Base-by-base conservation (phyloP, 2,113 vertebrate genomes). In the Dicaeum eximium region DNA sequence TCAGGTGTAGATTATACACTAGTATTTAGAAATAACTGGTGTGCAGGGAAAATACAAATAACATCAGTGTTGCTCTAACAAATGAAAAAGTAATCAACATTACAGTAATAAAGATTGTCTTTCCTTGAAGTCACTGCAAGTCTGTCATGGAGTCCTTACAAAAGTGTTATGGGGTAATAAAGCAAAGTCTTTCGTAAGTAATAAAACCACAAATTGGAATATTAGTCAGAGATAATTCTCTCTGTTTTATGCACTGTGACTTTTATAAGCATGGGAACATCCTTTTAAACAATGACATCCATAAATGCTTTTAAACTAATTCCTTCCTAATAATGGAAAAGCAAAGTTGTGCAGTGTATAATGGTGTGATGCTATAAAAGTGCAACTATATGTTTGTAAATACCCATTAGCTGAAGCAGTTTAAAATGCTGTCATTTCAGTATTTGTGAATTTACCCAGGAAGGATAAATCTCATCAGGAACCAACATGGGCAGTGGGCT, bases 121-220 rank as follows among this genome's bases (percentile, higher is more conserved):
- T 84, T 91, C 62, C 82, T 91, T 90, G 81, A 83, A 95, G 60
- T 31, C 37, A 42, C 42, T 87, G 37, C 12, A 45, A 65, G 20
- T 90, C 74, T 91, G 48, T 61, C 51, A 19, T 30, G 30, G 23
- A 73, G 53, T 93, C 40, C 42, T 90, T 91, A 88, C 21, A 16
- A 42, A 58, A 58, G 24, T 51, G 22, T 85, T 83, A 38, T 67
- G 56, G 56, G 42, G 19, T 80, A 95, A 95, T 90, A 78, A 94
- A 94, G 61, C 16, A 64, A 35, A 75, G 23, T 45, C 75, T 67
- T 95, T 96, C 57, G 42, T 50, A 90, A 96, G 73, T 90, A 92
- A 90, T 66, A 70, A 91, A 95, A 93, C 70, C 73, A 92, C 91
- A 89, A 73, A 92, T n/a, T 79, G 47, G 53, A 93, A 90, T 96